phyloP scores from a whole-genome alignment of 2,113 vertebrate species.

The Mesocricetus auratus region DNA sequence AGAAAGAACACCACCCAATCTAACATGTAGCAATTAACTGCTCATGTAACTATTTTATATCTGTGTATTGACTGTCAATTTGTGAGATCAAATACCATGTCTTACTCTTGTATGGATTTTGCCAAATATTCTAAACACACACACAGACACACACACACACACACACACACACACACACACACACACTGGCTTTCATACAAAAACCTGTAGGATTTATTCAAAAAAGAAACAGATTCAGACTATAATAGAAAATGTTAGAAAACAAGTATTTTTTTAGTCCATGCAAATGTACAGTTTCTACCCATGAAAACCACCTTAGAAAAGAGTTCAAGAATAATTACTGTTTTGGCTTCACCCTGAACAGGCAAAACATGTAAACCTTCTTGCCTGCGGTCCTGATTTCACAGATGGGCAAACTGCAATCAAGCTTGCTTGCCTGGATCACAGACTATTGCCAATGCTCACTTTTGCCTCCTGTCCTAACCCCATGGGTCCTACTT shows the following conservation, averaged over 20 bases:
- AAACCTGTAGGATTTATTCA: slow-evolving; percentile 31
- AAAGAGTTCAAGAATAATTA: slow-evolving; percentile 69
- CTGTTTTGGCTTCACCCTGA: slow-evolving; percentile 71
- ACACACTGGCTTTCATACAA: neutral
- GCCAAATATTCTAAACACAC: neutral
- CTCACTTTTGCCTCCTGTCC: slow-evolving; percentile 63
- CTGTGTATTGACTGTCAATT: neutral
- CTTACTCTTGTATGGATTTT: neutral
- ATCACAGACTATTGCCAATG: slow-evolving; percentile 61
- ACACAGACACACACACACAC: neutral
- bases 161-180: neutral
- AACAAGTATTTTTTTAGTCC: neutral
- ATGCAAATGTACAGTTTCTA: neutral
- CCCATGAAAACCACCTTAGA: neutral
- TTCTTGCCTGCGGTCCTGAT: slow-evolving; percentile 79
- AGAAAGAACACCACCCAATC: neutral
- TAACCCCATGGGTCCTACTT: neutral
- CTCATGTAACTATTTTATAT: neutral
- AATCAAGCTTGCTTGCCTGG: slow-evolving; percentile 64
- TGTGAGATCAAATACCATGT: neutral
- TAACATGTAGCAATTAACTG: neutral
- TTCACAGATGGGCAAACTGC: slow-evolving; percentile 82
- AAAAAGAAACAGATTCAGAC: neutral
- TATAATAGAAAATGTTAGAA: neutral
- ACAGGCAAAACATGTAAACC: slow-evolving; percentile 72